Percentiles rank a stretch among this genome's conserved stretches.
Evolutionary conservation across 2,797 vertebrate genomes (phyloP).

Genomic region (Eupleurogrammus muticus): DNA sequence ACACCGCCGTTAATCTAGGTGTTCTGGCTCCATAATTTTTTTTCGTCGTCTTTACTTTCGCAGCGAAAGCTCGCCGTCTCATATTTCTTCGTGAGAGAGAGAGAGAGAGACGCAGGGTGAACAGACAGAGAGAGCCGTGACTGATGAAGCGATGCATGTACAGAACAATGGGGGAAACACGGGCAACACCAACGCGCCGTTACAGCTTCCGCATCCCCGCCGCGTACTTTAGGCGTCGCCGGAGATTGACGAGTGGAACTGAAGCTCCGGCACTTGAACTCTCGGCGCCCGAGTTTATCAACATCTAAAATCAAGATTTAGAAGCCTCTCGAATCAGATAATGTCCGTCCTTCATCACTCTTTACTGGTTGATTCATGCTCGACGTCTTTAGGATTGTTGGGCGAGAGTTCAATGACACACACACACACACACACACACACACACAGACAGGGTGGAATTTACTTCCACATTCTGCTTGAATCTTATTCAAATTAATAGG

Average conservation of each 20-base stretch:
- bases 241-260: background rate
- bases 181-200: background rate
- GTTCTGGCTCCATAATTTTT: conserved; percentile 25
- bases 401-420: too few species aligned
- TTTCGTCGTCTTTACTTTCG: background rate
- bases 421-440: too few species aligned
- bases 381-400: background rate
- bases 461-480: too few species aligned
- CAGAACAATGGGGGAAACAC: conserved; percentile 13
- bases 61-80: background rate
- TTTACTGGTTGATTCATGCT: background rate
- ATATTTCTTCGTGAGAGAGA: conserved; percentile 25
- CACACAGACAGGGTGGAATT: too few species aligned
- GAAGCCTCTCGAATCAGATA: background rate
- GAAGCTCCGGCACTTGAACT: background rate
- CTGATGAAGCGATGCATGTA: conserved; percentile 19
- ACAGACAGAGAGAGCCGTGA: conserved; percentile 8
- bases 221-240: too few species aligned
- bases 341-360: background rate
- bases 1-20: conserved; percentile 55
- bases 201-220: too few species aligned
- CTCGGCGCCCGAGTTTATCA: background rate
- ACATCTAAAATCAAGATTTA: background rate
- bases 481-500: too few species aligned
- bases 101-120: conserved; percentile 20